Conservation (phyloP, 2,113 vertebrate species). For the Indicator maculatus region DNA sequence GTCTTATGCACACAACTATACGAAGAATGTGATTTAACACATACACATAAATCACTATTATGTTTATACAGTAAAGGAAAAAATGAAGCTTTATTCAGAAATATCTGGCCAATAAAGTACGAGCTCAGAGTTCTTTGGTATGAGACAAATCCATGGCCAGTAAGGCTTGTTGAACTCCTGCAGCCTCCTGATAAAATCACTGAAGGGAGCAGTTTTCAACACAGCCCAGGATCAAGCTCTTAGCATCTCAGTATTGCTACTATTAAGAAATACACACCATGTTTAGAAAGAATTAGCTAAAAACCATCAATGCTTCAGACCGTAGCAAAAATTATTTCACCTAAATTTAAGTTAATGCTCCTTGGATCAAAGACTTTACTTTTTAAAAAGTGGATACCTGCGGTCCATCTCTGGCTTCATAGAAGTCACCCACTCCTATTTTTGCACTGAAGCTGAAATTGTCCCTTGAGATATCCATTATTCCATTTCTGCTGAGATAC, state of each 20-base stretch:
- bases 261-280: not conserved
- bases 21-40: not conserved
- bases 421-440: slow-evolving; percentile 97
- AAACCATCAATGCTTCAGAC: slow-evolving; percentile 62
- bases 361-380: slow-evolving; percentile 80
- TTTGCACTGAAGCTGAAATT: slow-evolving; percentile 99
- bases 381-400: slow-evolving; percentile 88
- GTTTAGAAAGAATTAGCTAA: slow-evolving; percentile 58
- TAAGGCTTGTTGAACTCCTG: not conserved
- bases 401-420: slow-evolving; percentile 95
- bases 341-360: slow-evolving; percentile 73
- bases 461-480: slow-evolving; percentile 94
- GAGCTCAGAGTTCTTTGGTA: not conserved
- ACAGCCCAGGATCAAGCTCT: not conserved
- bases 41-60: not conserved
- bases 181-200: not conserved
- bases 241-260: not conserved
- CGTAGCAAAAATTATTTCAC: slow-evolving; percentile 70
- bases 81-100: slow-evolving; percentile 4
- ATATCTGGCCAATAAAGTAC: not conserved
- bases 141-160: not conserved
- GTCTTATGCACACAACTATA: not conserved
- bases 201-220: not conserved
- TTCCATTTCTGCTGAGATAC: slow-evolving; percentile 95
- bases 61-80: not conserved